These are phyloP conservation scores for Caenorhabditis uteleia DNA, from an alignment of 2,888 invertebrate genomes.

Conservation along the genomic window DNA sequence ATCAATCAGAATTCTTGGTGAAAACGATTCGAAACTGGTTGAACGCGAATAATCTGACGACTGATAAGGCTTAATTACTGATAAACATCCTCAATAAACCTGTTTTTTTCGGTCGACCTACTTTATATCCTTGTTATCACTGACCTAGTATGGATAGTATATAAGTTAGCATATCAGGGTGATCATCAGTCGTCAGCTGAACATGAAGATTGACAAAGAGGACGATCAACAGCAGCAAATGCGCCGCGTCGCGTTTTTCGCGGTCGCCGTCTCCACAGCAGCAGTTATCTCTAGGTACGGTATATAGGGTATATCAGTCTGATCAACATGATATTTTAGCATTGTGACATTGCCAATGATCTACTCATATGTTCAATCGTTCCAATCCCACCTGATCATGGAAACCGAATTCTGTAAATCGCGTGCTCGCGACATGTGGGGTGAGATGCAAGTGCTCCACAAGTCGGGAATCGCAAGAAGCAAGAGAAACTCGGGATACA, in stretches of 20 bases:
- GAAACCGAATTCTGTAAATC: constrained; percentile 69
- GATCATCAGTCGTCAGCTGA: constrained; percentile 43
- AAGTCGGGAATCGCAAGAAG: constrained; percentile 49
- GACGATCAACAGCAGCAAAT: constrained; percentile 51
- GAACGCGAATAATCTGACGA: constrained; percentile 6
- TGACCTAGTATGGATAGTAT: too few relatives aligned
- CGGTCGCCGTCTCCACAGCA: constrained; percentile 68
- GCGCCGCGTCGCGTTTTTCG: constrained; percentile 69
- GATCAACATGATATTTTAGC: constrained; percentile 11
- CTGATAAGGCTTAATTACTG: too few relatives aligned
- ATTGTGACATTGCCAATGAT: constrained; percentile 68
- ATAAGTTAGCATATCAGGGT: constrained; percentile 6
- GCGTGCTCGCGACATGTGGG: constrained; percentile 68
- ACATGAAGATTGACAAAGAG: constrained; percentile 45
- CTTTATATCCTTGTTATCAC: constrained; percentile 25
- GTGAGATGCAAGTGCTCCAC: constrained; percentile 68
- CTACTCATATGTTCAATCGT: constrained; percentile 68
- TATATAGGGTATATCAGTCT: constrained; percentile 33
- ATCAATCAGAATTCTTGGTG: constrained; percentile 31
- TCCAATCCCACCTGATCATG: constrained; percentile 68
- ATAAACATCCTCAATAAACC: neutral
- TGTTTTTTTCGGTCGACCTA: constrained; percentile 11
- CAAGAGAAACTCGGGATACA: constrained; percentile 46
- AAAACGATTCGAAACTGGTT: constrained; percentile 26
- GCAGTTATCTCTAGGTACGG: constrained; percentile 68